phyloP scores from a whole-genome alignment of 2,113 vertebrate species.

The Bubo scandiacus region DNA sequence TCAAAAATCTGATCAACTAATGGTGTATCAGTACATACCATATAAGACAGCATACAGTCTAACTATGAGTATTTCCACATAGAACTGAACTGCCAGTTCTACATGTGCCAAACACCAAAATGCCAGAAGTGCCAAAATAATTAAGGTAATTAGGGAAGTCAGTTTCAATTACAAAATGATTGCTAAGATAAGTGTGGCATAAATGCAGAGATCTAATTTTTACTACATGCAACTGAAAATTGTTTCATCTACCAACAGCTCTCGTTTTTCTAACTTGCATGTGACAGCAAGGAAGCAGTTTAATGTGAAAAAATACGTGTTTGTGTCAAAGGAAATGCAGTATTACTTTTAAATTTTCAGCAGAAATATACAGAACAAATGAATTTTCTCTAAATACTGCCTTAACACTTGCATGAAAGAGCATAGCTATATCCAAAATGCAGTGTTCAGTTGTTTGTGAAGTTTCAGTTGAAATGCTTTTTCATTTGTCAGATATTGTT shows the following conservation, averaged over 20 bases:
- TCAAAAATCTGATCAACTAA: not conserved
- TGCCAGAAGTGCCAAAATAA: not conserved
- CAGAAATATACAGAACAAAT: not conserved
- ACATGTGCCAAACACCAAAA: not conserved
- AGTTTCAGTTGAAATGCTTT: not conserved
- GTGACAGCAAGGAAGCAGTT: not conserved
- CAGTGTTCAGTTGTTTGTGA: not conserved
- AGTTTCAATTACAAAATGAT: slow-evolving; percentile 45
- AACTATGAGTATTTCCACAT: rapidly evolving
- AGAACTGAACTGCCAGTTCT: not conserved
- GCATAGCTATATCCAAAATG: not conserved
- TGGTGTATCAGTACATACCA: rapidly evolving
- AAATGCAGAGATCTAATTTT: slow-evolving; percentile 44
- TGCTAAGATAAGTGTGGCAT: slow-evolving; percentile 17
- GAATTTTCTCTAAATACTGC: not conserved
- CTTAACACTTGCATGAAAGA: not conserved
- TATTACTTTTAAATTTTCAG: not conserved
- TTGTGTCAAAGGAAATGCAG: not conserved
- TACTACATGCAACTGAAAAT: not conserved
- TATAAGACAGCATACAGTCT: rapidly evolving
- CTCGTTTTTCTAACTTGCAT: slow-evolving; percentile 32
- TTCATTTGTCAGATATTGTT: slow-evolving; percentile 20
- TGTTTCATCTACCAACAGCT: slow-evolving; percentile 17
- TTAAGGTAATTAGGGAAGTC: slow-evolving; percentile 41
- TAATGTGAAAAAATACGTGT: rapidly evolving